Evolutionary conservation across 2,888 invertebrate species (phyloP), one percentile per base, ranked within the genome.

Genomic region (Leptinotarsa tumamoca): DNA sequence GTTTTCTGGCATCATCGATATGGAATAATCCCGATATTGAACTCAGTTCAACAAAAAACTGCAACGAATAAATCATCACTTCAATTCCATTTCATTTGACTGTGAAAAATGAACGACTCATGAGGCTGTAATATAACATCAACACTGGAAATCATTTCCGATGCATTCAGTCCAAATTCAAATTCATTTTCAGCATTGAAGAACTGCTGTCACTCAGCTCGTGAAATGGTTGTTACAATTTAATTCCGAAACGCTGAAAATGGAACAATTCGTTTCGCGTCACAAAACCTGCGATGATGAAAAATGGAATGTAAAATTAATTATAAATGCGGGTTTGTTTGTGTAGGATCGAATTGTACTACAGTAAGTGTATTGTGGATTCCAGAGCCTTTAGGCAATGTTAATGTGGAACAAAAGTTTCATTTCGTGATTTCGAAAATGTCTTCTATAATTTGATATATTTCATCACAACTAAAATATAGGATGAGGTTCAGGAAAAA

Each of bases 81-180:
- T 43, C 13, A 43, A 10, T 43, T 43, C 13, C 10, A 43, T 43
- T 54, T 54, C 7, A 54, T 54, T 3, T 18, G 23, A 23, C 18
- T 15, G 27, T 23, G 23, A 27, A 58, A 21, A 21, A 23, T 14
- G 58, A 58, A 58, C 58, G 23, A 23, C 23, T 58, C 58, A 21
- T 58, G 58, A 7, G 58, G 58, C 58, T 58, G 58, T 58, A 58
- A 58, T 58, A 23, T 23, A 58, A 58, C 58, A 58, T 27, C 58
- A 58, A 58, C 23, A 21, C 58, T 58, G 58, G 4, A 58, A 58
- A 58, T 58, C 15, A 23, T 58, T 23, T 58, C 23, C 58, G 23
- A 58, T 58, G 58, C 58, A 23, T 58, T 58, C 58, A 58, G 4
- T 58, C 21, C 14, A 14, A 23, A 23, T 14, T 23, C 23, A 21